A percentile compares a stretch with the other conserved stretches of the same genome.
phyloP scores from a whole-genome alignment of 2,113 vertebrate species.

The Vulpes ferrilata region DNA sequence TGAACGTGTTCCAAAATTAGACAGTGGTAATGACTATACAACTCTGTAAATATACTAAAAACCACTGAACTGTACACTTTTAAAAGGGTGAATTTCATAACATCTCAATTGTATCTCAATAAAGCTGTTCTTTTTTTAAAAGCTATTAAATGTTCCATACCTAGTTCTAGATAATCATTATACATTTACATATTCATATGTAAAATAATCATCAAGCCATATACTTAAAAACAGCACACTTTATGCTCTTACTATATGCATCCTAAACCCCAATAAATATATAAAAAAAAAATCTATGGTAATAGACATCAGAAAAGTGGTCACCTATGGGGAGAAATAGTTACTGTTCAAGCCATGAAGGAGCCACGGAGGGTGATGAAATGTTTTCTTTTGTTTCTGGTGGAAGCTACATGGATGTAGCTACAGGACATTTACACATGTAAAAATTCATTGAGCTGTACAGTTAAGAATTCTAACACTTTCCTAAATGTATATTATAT shows the following conservation, averaged over 20 bases:
- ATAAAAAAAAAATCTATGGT: not conserved
- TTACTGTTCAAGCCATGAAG: not conserved
- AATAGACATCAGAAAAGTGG: not conserved
- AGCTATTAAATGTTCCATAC: not conserved
- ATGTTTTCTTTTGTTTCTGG: not conserved
- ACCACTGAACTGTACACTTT: not conserved
- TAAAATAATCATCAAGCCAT: not conserved
- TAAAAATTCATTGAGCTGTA: not conserved
- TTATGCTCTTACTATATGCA: not conserved
- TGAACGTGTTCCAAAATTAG: not conserved
- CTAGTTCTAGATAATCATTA: slow-evolving; percentile 1
- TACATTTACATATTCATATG: not conserved
- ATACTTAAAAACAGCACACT: not conserved
- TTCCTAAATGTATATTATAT: not conserved
- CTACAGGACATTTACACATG: not conserved
- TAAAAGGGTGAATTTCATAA: not conserved
- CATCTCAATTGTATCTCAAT: not conserved
- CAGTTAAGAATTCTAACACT: not conserved
- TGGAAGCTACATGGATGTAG: not conserved
- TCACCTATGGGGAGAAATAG: not conserved
- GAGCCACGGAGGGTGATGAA: not conserved
- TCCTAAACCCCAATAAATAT: not conserved
- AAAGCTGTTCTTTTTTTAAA: not conserved
- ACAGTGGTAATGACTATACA: not conserved
- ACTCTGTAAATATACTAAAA: not conserved